A percentile compares a stretch with the other conserved stretches of the same genome.
Evolutionary conservation across 2,797 vertebrate genomes (phyloP).

Genomic region (Cyclura pinguis): DNA sequence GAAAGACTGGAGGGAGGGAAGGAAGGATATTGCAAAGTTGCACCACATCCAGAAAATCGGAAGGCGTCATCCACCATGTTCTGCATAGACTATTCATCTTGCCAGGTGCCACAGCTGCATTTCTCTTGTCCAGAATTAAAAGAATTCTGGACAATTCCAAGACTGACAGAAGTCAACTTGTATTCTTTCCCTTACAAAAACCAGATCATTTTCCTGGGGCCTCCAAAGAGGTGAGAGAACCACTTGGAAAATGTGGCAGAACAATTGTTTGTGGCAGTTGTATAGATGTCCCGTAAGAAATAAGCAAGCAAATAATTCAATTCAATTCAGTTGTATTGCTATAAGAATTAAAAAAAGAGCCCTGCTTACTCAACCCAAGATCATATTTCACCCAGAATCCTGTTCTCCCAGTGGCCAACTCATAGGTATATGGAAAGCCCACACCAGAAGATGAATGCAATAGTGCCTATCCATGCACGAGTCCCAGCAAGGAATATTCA

Average conservation of each 20-base stretch:
- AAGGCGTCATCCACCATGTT: neutral
- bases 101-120: neutral
- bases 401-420: too few species aligned
- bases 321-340: neutral
- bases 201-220: neutral
- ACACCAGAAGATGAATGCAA: neutral
- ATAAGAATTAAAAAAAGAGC: neutral
- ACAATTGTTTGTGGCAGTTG: neutral
- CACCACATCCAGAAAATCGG: neutral
- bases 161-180: neutral
- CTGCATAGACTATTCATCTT: neutral
- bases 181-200: neutral
- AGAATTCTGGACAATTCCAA: neutral
- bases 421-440: neutral
- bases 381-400: too few species aligned
- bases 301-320: neutral
- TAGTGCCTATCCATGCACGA: neutral
- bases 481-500: neutral
- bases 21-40: neutral
- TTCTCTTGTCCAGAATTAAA: neutral
- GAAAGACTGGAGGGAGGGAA: neutral
- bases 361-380: neutral
- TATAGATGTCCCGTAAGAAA: neutral
- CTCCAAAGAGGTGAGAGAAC: neutral
- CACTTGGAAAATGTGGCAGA: neutral